A percentile compares a stretch with the other conserved stretches of the same genome.
Conservation (phyloP, 2,797 vertebrate genomes). For the Taeniopygia guttata region DNA sequence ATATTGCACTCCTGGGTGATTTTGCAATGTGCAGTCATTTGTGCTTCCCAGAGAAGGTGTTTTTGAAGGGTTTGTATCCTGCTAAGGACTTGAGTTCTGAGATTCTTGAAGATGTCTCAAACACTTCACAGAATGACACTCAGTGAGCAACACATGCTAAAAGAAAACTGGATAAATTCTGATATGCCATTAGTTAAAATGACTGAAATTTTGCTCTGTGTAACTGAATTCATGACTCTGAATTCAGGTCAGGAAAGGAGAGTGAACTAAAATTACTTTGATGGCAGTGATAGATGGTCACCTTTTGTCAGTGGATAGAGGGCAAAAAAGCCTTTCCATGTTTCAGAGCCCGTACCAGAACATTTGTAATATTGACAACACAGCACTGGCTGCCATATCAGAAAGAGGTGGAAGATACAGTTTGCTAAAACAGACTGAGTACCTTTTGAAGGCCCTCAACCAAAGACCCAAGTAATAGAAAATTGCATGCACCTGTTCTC, state of each 20-base stretch:
- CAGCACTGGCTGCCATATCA: neutral
- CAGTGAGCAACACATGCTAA: neutral
- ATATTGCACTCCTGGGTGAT: neutral
- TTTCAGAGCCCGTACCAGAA: neutral
- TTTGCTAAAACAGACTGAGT: neutral
- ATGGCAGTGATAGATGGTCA: neutral
- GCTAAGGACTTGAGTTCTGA: neutral
- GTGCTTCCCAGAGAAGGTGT: neutral
- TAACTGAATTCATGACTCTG: neutral
- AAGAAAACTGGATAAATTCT: slow-evolving; percentile 5
- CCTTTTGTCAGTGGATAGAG: neutral
- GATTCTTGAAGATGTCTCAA: neutral
- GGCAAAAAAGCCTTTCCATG: neutral
- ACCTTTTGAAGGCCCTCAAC: neutral
- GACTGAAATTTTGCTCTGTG: neutral
- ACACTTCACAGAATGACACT: neutral
- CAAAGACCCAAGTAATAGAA: neutral
- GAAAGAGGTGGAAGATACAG: neutral
- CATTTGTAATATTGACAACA: neutral
- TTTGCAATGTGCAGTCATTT: neutral
- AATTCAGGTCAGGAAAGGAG: neutral
- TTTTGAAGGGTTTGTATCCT: slow-evolving; percentile 2
- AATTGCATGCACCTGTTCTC: neutral
- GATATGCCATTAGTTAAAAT: neutral
- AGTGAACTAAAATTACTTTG: neutral